phyloP scores from a whole-genome alignment of 2,113 vertebrate species.

The Oreochromis tanganicae region DNA sequence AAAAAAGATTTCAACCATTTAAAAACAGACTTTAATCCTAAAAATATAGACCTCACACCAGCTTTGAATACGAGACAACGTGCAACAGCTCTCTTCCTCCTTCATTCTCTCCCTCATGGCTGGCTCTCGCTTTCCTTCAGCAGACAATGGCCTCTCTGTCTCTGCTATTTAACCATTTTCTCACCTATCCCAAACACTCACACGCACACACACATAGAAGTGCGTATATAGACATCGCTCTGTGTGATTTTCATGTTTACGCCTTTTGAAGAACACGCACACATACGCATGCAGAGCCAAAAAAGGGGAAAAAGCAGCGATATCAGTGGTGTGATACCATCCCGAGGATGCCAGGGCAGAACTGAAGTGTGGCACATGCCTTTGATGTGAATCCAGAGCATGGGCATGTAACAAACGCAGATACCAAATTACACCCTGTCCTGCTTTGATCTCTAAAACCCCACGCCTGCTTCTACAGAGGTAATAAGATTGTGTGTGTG shows the following conservation, averaged over 20 bases:
- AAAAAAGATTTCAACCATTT: background rate
- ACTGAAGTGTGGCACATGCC: conserved; percentile 53
- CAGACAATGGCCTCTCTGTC: conserved; percentile 55
- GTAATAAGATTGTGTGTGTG: conserved; percentile 34
- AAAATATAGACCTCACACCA: background rate
- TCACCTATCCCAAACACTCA: conserved; percentile 44
- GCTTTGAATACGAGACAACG: background rate
- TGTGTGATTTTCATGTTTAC: background rate
- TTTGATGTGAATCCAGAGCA: conserved; percentile 70
- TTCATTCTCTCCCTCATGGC: conserved; percentile 32
- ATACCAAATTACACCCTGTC: conserved; percentile 65
- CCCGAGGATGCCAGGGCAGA: conserved; percentile 48
- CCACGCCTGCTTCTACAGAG: conserved; percentile 39
- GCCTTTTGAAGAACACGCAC: background rate
- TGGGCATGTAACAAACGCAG: conserved; percentile 65
- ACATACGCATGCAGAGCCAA: background rate
- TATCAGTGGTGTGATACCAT: conserved; percentile 47
- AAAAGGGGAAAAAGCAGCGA: conserved; percentile 3
- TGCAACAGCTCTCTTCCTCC: background rate
- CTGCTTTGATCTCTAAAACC: conserved; percentile 69
- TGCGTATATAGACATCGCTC: background rate
- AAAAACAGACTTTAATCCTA: background rate
- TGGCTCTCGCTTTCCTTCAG: conserved; percentile 18
- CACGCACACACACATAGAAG: background rate
- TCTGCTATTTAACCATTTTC: conserved; percentile 33